A percentile compares a stretch with the other conserved stretches of the same genome.
Evolutionary conservation across 2,797 vertebrate species (phyloP).

Genomic region (Enteromius mattozi): DNA sequence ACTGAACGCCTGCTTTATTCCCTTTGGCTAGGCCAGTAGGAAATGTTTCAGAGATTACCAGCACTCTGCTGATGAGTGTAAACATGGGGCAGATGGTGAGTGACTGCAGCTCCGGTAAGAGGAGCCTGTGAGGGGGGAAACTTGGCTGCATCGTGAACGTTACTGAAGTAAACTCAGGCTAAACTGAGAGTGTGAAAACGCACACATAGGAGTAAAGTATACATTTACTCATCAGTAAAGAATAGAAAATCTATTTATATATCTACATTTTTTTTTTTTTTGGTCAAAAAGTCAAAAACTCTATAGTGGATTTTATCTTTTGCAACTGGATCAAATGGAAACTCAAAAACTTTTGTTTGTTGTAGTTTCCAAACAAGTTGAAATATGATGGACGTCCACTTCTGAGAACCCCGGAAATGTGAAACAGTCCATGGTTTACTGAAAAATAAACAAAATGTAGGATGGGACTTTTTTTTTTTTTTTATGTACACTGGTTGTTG

Average conservation of each 20-base stretch:
- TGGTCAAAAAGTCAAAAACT: background rate
- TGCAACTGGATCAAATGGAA: background rate
- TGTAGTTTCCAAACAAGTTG: background rate
- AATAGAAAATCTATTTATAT: too few relatives aligned
- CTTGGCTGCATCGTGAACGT: conserved; percentile 61
- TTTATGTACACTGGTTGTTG: background rate
- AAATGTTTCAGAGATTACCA: conserved; percentile 83
- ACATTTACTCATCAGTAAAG: background rate
- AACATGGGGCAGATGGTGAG: conserved; percentile 85
- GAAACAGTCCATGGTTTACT: background rate
- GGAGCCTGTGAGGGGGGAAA: conserved; percentile 76
- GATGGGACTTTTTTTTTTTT: background rate
- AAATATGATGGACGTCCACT: background rate
- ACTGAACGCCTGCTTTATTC: conserved; percentile 67
- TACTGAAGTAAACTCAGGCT: conserved; percentile 29
- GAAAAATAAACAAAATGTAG: background rate
- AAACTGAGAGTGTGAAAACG: conserved; percentile 25
- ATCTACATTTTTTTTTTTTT: background rate
- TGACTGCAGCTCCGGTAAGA: conserved; percentile 75
- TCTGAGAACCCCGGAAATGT: background rate
- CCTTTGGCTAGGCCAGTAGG: conserved; percentile 79
- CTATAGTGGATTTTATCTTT: background rate
- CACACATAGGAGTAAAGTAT: conserved; percentile 7
- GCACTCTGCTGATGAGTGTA: conserved; percentile 79
- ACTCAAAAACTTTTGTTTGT: background rate